Evolutionary conservation across 2,888 invertebrate genomes (phyloP).

Genomic region (Schizaphis graminum): DNA sequence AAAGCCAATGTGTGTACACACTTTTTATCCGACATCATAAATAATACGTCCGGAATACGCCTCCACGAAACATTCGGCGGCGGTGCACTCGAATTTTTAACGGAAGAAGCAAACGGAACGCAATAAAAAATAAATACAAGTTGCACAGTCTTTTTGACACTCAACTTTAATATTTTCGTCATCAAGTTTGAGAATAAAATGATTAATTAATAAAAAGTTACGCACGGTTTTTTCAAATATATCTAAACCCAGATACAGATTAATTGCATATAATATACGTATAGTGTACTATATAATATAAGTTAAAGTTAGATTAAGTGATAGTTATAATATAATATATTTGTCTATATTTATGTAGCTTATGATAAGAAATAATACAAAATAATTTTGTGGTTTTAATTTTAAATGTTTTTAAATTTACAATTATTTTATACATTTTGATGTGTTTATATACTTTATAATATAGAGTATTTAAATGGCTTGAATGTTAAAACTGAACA

Average conservation of each 20-base stretch:
- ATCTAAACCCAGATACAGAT: background rate
- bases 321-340: background rate
- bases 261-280: background rate
- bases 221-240: background rate
- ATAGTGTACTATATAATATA: no score
- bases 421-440: background rate
- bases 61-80: background rate
- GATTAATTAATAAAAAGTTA: background rate
- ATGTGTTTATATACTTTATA: background rate
- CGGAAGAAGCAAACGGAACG: background rate
- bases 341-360: background rate
- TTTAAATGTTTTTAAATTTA: background rate
- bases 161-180: background rate
- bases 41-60: slow-evolving; percentile 18
- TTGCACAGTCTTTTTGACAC: background rate
- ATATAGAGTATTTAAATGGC: background rate
- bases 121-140: background rate
- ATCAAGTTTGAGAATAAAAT: background rate
- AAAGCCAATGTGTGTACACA: background rate
- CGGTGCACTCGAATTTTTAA: background rate
- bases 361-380: background rate
- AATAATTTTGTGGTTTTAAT: background rate
- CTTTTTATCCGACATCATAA: slow-evolving; percentile 24
- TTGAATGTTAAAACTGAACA: background rate
- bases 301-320: no score